Evolutionary conservation across 2,888 invertebrate genomes (phyloP).

Genomic region (Gymnocheta viridis): DNA sequence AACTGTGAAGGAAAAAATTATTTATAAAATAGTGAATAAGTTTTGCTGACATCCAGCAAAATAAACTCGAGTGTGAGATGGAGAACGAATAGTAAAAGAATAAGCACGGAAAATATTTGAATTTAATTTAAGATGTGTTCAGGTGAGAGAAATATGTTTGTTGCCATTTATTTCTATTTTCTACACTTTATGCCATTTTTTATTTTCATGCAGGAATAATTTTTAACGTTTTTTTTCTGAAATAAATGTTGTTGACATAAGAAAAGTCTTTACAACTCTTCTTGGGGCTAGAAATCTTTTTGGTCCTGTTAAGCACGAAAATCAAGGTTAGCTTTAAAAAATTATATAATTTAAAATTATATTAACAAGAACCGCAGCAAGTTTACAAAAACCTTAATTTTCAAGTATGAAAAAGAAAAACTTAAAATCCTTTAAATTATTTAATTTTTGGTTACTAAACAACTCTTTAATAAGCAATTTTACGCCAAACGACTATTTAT

Average conservation of each 20-base stretch:
- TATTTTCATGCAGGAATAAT: constrained; percentile 32
- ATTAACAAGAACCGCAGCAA: no score
- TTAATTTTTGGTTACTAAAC: no score
- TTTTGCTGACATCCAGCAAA: constrained; percentile 66
- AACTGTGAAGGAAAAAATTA: neutral
- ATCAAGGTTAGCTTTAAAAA: neutral
- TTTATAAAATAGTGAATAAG: constrained; percentile 49
- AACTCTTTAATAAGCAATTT: neutral
- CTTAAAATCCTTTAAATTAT: no score
- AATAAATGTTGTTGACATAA: constrained; percentile 12
- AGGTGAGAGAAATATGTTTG: constrained; percentile 45
- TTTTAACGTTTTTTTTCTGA: neutral
- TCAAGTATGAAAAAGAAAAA: no score
- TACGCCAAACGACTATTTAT: neutral
- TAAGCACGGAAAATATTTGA: constrained; percentile 51
- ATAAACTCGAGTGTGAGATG: neutral
- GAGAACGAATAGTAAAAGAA: neutral
- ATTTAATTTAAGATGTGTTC: constrained; percentile 66
- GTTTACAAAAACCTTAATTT: no score
- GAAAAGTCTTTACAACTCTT: constrained; percentile 12
- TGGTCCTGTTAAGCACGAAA: neutral
- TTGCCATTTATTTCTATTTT: constrained; percentile 8
- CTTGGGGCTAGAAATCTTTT: neutral
- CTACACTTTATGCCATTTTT: neutral
- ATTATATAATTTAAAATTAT: no score